Conservation (phyloP, 2,797 vertebrate species). For the Strix occidentalis region DNA sequence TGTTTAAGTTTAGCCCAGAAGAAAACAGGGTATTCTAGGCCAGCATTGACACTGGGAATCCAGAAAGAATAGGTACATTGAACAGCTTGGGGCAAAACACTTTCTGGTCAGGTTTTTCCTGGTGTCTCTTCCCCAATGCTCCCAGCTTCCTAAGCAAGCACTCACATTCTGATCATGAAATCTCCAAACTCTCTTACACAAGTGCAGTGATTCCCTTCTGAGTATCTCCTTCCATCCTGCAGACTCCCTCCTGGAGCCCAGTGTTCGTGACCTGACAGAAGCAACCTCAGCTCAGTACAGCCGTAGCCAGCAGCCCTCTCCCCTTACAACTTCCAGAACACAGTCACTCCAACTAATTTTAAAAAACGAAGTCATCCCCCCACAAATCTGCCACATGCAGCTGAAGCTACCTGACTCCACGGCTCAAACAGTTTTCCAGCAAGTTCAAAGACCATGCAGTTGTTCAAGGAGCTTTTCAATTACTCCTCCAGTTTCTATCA, state of each 20-base stretch:
- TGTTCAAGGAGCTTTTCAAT: conserved; percentile 20
- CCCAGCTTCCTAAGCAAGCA: not conserved
- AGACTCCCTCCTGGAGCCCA: not conserved
- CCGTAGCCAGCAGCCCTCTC: not conserved
- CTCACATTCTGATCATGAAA: not conserved
- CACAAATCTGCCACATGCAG: not conserved
- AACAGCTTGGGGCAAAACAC: not conserved
- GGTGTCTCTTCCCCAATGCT: not conserved
- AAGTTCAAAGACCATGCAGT: conserved; percentile 14
- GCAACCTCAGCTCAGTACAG: not conserved
- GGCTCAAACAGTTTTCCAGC: not conserved
- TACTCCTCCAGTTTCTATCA: conserved; percentile 24
- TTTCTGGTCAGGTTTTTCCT: not conserved
- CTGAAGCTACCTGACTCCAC: conserved; percentile 7
- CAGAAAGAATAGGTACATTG: not conserved
- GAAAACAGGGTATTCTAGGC: not conserved
- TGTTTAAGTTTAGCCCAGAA: not conserved
- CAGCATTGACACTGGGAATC: not conserved
- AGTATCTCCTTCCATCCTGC: not conserved
- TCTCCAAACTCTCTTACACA: not conserved
- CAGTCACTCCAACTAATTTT: not conserved
- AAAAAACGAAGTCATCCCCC: not conserved
- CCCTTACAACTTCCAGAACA: not conserved
- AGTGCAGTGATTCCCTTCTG: not conserved
- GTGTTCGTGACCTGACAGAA: not conserved